Base-by-base conservation (phyloP, 1,140 invertebrate genomes). In the Antheraea pernyi region DNA sequence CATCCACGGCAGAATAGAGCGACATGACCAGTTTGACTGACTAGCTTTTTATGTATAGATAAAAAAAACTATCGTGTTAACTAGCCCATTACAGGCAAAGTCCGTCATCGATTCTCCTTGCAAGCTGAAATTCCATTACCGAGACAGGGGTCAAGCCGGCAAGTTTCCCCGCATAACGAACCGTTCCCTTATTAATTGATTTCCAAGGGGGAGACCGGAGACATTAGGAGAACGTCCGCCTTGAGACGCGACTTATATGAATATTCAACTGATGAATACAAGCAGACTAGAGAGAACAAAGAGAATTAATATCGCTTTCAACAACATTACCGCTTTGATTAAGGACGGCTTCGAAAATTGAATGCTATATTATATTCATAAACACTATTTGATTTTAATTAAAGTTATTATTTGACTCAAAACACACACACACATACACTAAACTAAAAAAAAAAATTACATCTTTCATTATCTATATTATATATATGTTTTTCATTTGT, bases 281-380 rank as follows among this genome's bases (percentile, higher is more conserved):
- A 80, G 73, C 71, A 74, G 69, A 69, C 48, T 58, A 59, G 30
- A 16, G 30, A 16, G 71, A 83, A 86, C 86, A 88, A 88, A 88
- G 86, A 83, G 86, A 88, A 86, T 88, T 83, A 76, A 84, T 81
- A 80, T 79, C 70, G 81, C 72, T 72, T 67, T 74, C 85, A 86
- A 88, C 80, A 81, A 67, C 77, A 78, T 86, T 81, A 81, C 75
- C 76, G 77, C 82, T 85, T 82, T 84, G 82, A 85, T 84, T 85
- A 84, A 73, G 80, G 46, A 78, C 69, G 58, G 58, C 59, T 61
- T 60, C 70, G 68, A 59, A 78, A 77, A 81, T 81, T 80, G 78
- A 79, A 76, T 76, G 74, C 67, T 67, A 16, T 61, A 11, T 61
- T 22, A 61, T 61, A 61, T 61, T 61, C 30, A 61, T 61, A 36